Percentiles rank a stretch among this genome's conserved stretches.
Conservation (phyloP, 2,888 invertebrate species). For the Sthenelais limicola region DNA sequence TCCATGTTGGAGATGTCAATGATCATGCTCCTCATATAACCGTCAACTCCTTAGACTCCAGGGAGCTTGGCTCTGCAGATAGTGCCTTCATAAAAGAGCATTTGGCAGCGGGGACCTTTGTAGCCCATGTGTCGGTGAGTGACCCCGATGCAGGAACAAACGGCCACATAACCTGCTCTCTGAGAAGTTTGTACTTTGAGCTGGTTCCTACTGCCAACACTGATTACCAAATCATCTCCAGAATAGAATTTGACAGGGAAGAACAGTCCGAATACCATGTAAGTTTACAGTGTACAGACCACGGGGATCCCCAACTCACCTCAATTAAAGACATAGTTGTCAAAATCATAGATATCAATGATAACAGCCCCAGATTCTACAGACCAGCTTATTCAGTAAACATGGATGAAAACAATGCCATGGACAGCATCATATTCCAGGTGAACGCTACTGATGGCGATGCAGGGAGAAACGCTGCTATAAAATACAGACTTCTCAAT, state of each 20-base stretch:
- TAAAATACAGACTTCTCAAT: slow-evolving; percentile 49
- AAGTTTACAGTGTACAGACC: slow-evolving; percentile 22
- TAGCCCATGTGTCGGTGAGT: slow-evolving; percentile 37
- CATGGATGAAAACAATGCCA: slow-evolving; percentile 37
- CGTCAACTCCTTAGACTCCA: slow-evolving; percentile 24
- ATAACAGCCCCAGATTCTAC: slow-evolving; percentile 36
- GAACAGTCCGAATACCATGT: slow-evolving; percentile 15
- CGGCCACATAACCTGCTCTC: slow-evolving; percentile 25
- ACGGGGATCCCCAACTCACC: slow-evolving; percentile 42
- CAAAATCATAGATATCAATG: slow-evolving; percentile 38
- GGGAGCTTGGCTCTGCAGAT: slow-evolving; percentile 24
- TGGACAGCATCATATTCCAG: slow-evolving; percentile 4
- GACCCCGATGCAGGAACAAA: slow-evolving; percentile 76
- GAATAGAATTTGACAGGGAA: slow-evolving; percentile 41
- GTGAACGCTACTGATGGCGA: slow-evolving; percentile 50
- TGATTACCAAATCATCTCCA: slow-evolving; percentile 48
- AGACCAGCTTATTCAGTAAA: slow-evolving; percentile 2
- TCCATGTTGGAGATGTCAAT: slow-evolving; percentile 25
- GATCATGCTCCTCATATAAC: slow-evolving; percentile 32
- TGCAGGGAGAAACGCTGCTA: slow-evolving; percentile 59
- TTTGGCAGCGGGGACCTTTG: slow-evolving; percentile 34
- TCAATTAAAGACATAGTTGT: slow-evolving; percentile 33
- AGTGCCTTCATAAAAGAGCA: slow-evolving; percentile 47
- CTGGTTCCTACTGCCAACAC: slow-evolving; percentile 31
- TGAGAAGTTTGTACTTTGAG: slow-evolving; percentile 37